Percentiles rank a stretch among this genome's conserved stretches.
phyloP scores from a whole-genome alignment of 2,797 vertebrate genomes.

The Phaenicophaeus curvirostris region DNA sequence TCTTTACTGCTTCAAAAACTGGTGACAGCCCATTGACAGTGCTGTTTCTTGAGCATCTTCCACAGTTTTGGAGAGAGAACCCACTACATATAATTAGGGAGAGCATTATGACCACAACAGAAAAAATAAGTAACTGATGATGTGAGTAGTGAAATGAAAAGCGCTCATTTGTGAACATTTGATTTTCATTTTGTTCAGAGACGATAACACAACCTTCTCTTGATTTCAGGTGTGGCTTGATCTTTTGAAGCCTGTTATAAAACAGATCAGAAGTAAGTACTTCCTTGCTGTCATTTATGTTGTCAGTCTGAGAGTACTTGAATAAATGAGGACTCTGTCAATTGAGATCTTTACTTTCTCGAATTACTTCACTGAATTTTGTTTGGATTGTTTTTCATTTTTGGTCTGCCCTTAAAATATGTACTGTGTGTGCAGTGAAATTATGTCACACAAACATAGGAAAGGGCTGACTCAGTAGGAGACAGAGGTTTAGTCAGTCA shows the following conservation, averaged over 20 bases:
- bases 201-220: background rate
- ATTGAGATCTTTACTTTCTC: background rate
- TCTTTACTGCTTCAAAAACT: background rate
- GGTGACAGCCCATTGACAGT: background rate
- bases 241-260: constrained; percentile 94
- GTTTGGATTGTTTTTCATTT: background rate
- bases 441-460: background rate
- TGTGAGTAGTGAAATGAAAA: background rate
- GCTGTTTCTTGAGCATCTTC: background rate
- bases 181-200: background rate
- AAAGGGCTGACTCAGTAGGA: background rate
- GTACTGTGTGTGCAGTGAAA: background rate
- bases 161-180: background rate
- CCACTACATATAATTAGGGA: background rate
- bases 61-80: background rate
- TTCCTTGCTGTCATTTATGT: constrained; percentile 5
- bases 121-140: background rate
- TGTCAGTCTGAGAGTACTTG: background rate
- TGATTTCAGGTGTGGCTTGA: constrained; percentile 93
- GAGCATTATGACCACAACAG: background rate
- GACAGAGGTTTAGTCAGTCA: background rate
- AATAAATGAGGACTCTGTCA: background rate
- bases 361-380: background rate
- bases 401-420: background rate
- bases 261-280: constrained; percentile 95